A percentile compares a stretch with the other conserved stretches of the same genome.
Conservation (phyloP, 2,113 vertebrate species). For the Ceyx margarethae region DNA sequence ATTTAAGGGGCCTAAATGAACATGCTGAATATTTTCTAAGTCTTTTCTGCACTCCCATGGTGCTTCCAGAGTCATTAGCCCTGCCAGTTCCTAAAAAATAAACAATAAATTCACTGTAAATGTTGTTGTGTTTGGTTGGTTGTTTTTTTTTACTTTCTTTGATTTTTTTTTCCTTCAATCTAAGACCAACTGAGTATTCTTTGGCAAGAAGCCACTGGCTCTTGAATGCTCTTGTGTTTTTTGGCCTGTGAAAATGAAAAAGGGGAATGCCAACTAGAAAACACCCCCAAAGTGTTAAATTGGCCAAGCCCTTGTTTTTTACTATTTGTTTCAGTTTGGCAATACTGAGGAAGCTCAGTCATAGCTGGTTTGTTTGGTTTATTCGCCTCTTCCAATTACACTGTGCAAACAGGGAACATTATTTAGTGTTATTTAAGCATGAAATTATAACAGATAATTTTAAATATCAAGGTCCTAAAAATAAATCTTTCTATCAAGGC, state of each 20-base stretch:
- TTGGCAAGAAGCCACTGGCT: conserved; percentile 50
- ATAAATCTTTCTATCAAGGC: conserved; percentile 74
- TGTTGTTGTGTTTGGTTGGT: too few relatives aligned
- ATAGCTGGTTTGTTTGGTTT: conserved; percentile 66
- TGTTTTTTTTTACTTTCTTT: neutral
- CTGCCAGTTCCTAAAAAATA: conserved; percentile 34
- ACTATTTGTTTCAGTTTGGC: conserved; percentile 34
- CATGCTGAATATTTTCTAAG: conserved; percentile 45
- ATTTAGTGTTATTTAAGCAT: conserved; percentile 82
- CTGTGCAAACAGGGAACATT: conserved; percentile 72
- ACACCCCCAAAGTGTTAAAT: conserved; percentile 31
- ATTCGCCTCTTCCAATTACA: conserved; percentile 74
- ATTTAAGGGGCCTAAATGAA: conserved; percentile 49
- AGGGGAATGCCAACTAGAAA: conserved; percentile 13
- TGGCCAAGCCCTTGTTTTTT: neutral
- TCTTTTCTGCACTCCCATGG: conserved; percentile 17
- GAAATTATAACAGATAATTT: conserved; percentile 80
- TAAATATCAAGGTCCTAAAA: conserved; percentile 80
- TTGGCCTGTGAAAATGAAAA: conserved; percentile 25
- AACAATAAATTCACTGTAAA: conserved; percentile 9
- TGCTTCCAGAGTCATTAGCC: conserved; percentile 31
- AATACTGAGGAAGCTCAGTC: conserved; percentile 54
- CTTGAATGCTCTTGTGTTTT: conserved; percentile 3
- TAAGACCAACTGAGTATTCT: conserved; percentile 15
- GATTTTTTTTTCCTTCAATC: neutral